These are phyloP conservation scores for Phataginus tricuspis DNA, from an alignment of 2,797 vertebrate genomes.

Conservation along the genomic window DNA sequence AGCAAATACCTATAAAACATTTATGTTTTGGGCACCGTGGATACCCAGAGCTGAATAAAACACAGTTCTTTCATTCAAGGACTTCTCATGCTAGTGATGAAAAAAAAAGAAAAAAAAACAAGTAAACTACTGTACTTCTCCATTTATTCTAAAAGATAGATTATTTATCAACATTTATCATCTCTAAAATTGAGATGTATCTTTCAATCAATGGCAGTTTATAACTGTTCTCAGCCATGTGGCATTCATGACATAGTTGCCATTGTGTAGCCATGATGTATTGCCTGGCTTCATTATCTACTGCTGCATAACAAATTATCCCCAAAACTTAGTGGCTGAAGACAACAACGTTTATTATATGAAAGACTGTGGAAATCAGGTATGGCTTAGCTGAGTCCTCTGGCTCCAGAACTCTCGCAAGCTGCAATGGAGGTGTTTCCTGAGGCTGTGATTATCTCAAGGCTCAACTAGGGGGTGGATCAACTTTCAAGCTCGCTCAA, in stretches of 20 bases:
- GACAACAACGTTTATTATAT: conserved; percentile 14
- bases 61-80: neutral
- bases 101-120: neutral
- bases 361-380: conserved; percentile 2
- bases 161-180: conserved; percentile 40
- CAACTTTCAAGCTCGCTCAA: neutral
- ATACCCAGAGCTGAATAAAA: neutral
- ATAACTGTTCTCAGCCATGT: conserved; percentile 19
- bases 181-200: conserved; percentile 7
- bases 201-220: conserved; percentile 51
- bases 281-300: conserved; percentile 34
- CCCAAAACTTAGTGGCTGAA: neutral
- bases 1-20: conserved; percentile 14
- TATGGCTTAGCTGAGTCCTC: neutral
- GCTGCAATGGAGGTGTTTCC: neutral
- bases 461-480: neutral
- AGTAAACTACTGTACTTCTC: neutral
- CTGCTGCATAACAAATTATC: conserved; percentile 37
- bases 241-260: conserved; percentile 14
- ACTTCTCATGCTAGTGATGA: neutral
- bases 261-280: neutral
- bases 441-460: conserved; percentile 1
- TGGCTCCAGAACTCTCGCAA: neutral
- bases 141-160: conserved; percentile 53
- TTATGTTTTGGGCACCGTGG: neutral